phyloP scores from a whole-genome alignment of 2,797 vertebrate genomes.

The Rhinatrema bivittatum region DNA sequence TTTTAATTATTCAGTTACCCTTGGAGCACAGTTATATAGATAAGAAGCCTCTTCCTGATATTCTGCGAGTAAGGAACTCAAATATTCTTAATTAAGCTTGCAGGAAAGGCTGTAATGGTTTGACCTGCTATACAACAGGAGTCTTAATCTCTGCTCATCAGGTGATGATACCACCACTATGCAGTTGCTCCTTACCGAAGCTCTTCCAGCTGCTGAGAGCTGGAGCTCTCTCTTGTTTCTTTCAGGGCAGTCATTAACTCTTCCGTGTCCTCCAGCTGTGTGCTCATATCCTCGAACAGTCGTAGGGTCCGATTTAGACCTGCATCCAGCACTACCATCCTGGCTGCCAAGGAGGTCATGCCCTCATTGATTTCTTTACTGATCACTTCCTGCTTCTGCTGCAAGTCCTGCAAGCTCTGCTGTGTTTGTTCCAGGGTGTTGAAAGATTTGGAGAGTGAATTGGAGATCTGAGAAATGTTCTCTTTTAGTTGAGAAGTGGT shows the following conservation, averaged over 20 bases:
- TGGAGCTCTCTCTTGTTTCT: slow-evolving; percentile 24
- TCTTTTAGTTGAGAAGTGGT: neutral
- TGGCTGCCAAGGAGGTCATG: slow-evolving; percentile 19
- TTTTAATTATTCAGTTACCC: no score
- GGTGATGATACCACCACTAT: neutral
- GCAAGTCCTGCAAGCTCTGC: neutral
- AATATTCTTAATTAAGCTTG: no score
- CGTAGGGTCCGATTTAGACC: slow-evolving; percentile 20
- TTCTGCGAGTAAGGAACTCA: neutral
- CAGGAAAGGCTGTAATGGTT: no score
- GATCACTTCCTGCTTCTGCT: slow-evolving; percentile 1
- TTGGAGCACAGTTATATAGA: no score
- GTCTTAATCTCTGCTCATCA: no score
- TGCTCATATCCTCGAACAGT: slow-evolving; percentile 14
- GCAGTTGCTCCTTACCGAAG: slow-evolving; percentile 30
- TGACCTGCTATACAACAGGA: no score
- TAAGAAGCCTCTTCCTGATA: neutral
- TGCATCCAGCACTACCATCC: slow-evolving; percentile 17
- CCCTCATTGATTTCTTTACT: slow-evolving; percentile 23
- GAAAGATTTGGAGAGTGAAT: neutral
- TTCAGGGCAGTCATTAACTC: slow-evolving; percentile 30
- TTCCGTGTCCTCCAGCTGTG: slow-evolving; percentile 23
- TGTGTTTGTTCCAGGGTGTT: neutral
- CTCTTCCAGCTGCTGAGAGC: slow-evolving; percentile 25
- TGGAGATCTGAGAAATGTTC: neutral